Base-by-base conservation (phyloP, 2,888 invertebrate genomes). In the Drosophila multiciliata region DNA sequence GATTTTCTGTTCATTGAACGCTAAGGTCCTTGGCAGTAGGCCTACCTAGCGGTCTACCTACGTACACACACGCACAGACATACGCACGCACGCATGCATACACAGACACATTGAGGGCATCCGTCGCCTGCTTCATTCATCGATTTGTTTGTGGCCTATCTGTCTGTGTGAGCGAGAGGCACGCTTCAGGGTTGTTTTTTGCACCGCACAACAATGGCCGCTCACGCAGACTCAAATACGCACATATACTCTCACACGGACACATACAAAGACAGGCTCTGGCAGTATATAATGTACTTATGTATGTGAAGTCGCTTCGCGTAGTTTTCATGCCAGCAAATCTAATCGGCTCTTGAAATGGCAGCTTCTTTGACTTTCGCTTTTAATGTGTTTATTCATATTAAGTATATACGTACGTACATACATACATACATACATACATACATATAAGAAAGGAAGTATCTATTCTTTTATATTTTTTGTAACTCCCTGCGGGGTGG, bases 171-270 rank as follows among this genome's bases (percentile, higher is more conserved):
- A 84, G 80, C 73, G 84, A 82, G 84, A 84, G 71, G 76, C 64
- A 70, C 61, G 71, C 65, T 78, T 72, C 75, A 74, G 82, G 90
- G 89, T 83, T 87, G 92, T 80, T 91, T 91, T 91, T 82, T 83
- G 85, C 73, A 80, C 58, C 80, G 68, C 75, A 87, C 67, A 85
- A 89, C 86, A 89, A 89, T 90, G 90, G 90, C 90, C 89, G 78
- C 89, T 87, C 78, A 63, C 68, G 71, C 78, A 75, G 75, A 75
- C 75, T 73, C 68, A 75, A 54, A 69, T 23, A 61, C 66, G 55
- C 66, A 71, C 66, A 73, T 53, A 66, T 69, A 63, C 50, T 52
- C 63, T 52, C 54, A 53, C 59, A 69, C 54, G 61, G 33, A 65
- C 36, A 29, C 62, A 61, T 9, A 17, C 2, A 17, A 9, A 11